phyloP scores from a whole-genome alignment of 2,113 vertebrate species.

The Myotis davidii region DNA sequence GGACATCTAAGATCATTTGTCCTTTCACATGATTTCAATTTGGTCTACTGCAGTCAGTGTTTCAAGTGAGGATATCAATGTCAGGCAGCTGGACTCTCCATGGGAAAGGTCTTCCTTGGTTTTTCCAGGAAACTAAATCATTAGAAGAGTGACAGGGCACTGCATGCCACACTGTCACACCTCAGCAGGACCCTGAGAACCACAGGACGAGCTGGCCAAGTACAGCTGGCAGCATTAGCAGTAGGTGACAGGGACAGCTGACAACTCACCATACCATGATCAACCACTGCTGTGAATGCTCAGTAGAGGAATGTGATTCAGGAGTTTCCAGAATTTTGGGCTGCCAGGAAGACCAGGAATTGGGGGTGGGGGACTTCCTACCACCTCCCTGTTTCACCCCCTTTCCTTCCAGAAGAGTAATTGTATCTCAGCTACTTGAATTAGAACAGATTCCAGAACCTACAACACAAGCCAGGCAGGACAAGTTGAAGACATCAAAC shows the following conservation, averaged over 20 bases:
- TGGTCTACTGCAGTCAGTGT: not conserved
- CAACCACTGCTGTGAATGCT: not conserved
- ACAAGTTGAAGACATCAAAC: not conserved
- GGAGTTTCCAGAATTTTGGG: not conserved
- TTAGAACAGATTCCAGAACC: not conserved
- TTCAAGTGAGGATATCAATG: not conserved
- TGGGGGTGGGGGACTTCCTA: not conserved
- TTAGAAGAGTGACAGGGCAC: not conserved
- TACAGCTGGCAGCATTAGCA: rapidly evolving
- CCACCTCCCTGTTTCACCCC: not conserved
- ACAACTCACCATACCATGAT: not conserved
- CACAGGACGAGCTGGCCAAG: not conserved
- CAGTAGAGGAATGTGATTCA: too few relatives aligned
- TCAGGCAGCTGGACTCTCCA: not conserved
- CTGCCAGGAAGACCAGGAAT: not conserved
- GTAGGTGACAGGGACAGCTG: rapidly evolving
- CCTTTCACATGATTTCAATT: not conserved
- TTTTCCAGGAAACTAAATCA: not conserved
- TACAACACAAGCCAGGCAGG: not conserved
- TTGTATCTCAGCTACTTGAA: not conserved
- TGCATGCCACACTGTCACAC: not conserved
- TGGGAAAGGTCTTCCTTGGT: not conserved
- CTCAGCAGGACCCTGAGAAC: not conserved
- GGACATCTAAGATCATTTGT: not conserved
- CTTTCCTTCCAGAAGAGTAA: not conserved